Percentiles rank a stretch among this genome's conserved stretches.
Conservation (phyloP, 2,888 invertebrate genomes). For the Pediacus dermestoides region DNA sequence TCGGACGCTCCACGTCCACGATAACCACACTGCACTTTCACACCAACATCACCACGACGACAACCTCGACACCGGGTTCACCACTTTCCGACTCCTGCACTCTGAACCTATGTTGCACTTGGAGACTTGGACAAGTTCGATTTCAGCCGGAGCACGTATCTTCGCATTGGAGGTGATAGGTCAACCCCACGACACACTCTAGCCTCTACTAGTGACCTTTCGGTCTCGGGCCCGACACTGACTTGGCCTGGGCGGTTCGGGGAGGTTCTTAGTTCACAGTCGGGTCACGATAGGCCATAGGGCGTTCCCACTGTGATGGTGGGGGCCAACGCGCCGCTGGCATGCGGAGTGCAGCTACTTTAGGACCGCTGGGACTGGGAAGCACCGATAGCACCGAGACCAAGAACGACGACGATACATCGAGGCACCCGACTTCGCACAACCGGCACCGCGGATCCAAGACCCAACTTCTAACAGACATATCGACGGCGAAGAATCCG, state of each 20-base stretch:
- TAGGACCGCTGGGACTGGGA: conserved; percentile 18
- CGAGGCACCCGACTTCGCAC: conserved; percentile 9
- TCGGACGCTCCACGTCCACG: conserved; percentile 42
- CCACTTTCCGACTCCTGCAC: conserved; percentile 33
- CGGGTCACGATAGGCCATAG: conserved; percentile 52
- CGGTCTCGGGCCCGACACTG: conserved; percentile 51
- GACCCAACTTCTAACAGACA: background rate
- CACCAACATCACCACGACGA: conserved; percentile 31
- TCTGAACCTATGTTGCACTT: conserved; percentile 32
- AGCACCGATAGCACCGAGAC: conserved; percentile 22
- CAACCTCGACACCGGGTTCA: conserved; percentile 34
- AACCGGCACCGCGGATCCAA: background rate
- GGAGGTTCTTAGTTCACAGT: conserved; percentile 51
- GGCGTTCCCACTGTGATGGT: conserved; percentile 42
- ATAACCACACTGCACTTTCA: conserved; percentile 26
- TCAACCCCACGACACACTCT: conserved; percentile 52
- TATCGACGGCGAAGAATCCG: background rate
- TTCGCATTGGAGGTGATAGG: conserved; percentile 50
- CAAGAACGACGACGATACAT: conserved; percentile 22
- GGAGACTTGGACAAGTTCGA: conserved; percentile 31
- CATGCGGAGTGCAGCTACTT: conserved; percentile 14
- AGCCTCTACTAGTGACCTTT: conserved; percentile 54
- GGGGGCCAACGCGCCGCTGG: conserved; percentile 28
- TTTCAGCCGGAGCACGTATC: conserved; percentile 34
- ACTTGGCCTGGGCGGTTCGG: conserved; percentile 52